Evolutionary conservation across 2,113 vertebrate species (phyloP).

Genomic region (Silurus glanis): DNA sequence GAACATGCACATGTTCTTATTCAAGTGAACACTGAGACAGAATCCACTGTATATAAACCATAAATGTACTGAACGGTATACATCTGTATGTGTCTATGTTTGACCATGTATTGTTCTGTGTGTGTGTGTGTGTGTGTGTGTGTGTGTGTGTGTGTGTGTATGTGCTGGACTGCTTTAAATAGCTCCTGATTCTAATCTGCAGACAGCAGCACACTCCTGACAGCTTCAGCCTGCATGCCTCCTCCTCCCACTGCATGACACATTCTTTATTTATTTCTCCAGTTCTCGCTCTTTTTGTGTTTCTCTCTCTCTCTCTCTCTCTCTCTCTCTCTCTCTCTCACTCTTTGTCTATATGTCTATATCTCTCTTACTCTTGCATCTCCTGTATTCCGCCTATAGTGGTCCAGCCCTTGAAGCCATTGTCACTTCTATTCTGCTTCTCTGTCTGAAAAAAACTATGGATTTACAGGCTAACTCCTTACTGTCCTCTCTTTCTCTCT

Average conservation of each 20-base stretch:
- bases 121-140: slow-evolving; percentile 23
- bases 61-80: background rate
- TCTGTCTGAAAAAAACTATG: slow-evolving; percentile 68
- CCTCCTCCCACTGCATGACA: slow-evolving; percentile 71
- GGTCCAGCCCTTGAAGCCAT: slow-evolving; percentile 71
- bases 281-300: slow-evolving; percentile 62
- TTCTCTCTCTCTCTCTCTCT: slow-evolving; percentile 28
- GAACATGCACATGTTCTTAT: background rate
- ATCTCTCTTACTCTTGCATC: slow-evolving; percentile 45
- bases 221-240: slow-evolving; percentile 70
- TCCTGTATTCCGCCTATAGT: slow-evolving; percentile 73
- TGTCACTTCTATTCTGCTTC: slow-evolving; percentile 76
- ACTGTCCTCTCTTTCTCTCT: slow-evolving; percentile 60
- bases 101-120: background rate
- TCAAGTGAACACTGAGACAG: background rate
- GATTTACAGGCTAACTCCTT: slow-evolving; percentile 69
- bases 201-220: slow-evolving; percentile 76
- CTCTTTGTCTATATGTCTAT: slow-evolving; percentile 24
- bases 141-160: slow-evolving; percentile 42
- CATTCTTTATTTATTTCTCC: slow-evolving; percentile 61
- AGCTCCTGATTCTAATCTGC: slow-evolving; percentile 74
- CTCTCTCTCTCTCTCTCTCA: slow-evolving; percentile 25
- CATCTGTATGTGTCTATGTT: background rate
- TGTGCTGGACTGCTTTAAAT: slow-evolving; percentile 71
- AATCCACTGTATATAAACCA: background rate